Evolutionary conservation across 2,797 vertebrate species (phyloP).

Genomic region (Typhlichthys eigenmanni): DNA sequence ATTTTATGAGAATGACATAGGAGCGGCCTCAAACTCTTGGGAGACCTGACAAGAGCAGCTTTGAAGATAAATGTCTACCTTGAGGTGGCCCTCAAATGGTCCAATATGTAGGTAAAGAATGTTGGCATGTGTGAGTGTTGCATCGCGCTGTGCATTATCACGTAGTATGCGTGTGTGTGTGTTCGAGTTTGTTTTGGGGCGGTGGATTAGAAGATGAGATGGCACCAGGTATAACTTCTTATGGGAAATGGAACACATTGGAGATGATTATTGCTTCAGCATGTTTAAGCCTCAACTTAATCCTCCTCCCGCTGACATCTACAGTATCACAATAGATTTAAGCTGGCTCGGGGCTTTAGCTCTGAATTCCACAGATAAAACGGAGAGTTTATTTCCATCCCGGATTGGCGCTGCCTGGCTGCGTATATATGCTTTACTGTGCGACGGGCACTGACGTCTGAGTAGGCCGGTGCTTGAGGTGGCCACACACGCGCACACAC

Average conservation of each 20-base stretch:
- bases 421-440: not conserved
- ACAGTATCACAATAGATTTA: constrained; percentile 36
- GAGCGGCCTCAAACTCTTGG: no score
- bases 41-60: no score
- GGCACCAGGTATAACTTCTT: constrained; percentile 74
- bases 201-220: constrained; percentile 69
- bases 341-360: constrained; percentile 35
- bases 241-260: constrained; percentile 66
- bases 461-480: constrained; percentile 11
- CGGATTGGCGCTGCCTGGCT: constrained; percentile 17
- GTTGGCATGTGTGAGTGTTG: not conserved
- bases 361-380: constrained; percentile 54
- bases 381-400: constrained; percentile 41
- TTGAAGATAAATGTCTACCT: no score
- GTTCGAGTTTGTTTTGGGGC: constrained; percentile 2
- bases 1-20: no score
- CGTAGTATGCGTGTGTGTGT: constrained; percentile 2
- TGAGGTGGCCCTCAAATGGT: not conserved
- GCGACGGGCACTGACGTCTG: no score
- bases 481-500: constrained; percentile 31
- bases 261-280: constrained; percentile 61
- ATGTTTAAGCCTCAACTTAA: constrained; percentile 51
- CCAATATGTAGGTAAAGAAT: not conserved
- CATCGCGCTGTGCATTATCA: no score
- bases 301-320: constrained; percentile 45